A percentile compares a stretch with the other conserved stretches of the same genome.
Conservation (phyloP, 2,797 vertebrate genomes). For the Botia kubotai region DNA sequence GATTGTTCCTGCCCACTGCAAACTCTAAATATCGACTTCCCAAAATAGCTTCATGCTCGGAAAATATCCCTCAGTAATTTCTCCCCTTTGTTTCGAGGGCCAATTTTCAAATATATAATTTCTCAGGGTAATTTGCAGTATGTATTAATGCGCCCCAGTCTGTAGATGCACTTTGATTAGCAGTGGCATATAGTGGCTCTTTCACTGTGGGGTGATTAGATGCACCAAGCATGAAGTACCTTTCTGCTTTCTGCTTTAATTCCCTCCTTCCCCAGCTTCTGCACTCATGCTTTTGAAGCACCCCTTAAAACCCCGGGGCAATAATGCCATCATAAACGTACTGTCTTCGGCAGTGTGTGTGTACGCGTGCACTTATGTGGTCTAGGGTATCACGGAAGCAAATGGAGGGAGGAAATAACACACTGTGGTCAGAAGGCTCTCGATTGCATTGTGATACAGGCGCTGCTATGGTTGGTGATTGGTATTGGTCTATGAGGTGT, state of each 20-base stretch:
- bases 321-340: not conserved
- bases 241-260: slow-evolving; percentile 19
- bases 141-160: not conserved
- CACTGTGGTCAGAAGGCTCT: slow-evolving; percentile 6
- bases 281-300: not conserved
- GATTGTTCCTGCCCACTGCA: not conserved
- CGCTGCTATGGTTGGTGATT: slow-evolving; percentile 16
- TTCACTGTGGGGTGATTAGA: slow-evolving; percentile 17
- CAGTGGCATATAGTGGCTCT: not conserved
- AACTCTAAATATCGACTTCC: not conserved
- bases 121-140: not conserved
- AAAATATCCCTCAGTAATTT: not conserved
- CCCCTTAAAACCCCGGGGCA: not conserved
- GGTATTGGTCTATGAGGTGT: slow-evolving; percentile 23
- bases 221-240: not conserved
- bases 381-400: not conserved
- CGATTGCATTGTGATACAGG: not conserved
- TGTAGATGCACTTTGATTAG: slow-evolving; percentile 17
- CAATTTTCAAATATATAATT: slow-evolving; percentile 32
- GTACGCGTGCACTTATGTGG: not conserved
- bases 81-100: slow-evolving; percentile 12
- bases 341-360: not conserved
- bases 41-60: slow-evolving; percentile 5
- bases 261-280: not conserved
- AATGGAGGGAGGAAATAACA: not conserved